Conservation (phyloP, 1,140 invertebrate genomes). For the Drosophila willistoni region DNA sequence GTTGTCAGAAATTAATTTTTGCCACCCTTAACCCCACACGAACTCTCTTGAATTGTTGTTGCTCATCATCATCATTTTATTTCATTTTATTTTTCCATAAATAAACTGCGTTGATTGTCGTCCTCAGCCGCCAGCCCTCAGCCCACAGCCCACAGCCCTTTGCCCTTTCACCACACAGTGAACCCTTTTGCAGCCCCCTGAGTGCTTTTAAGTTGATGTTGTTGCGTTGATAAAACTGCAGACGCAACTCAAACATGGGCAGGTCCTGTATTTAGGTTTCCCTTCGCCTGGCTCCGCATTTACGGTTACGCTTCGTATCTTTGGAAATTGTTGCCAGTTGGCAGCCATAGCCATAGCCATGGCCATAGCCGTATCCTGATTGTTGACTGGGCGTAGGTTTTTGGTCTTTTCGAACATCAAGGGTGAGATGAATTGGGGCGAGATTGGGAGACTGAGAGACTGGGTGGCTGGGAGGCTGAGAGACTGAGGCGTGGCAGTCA, state of each 20-base stretch:
- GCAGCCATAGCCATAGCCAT: background rate
- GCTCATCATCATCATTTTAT: slow-evolving; percentile 80
- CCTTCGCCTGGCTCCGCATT: slow-evolving; percentile 29
- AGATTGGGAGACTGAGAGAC: slow-evolving; percentile 2
- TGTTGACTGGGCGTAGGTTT: slow-evolving; percentile 53
- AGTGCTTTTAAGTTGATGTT: slow-evolving; percentile 80
- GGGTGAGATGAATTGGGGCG: slow-evolving; percentile 1
- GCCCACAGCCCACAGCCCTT: background rate
- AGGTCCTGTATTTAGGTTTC: slow-evolving; percentile 39
- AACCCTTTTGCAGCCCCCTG: slow-evolving; percentile 76
- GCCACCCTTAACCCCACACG: slow-evolving; percentile 68
- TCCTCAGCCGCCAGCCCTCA: slow-evolving; percentile 21
- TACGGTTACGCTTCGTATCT: slow-evolving; percentile 77
- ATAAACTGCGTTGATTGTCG: slow-evolving; percentile 81
- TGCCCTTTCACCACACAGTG: slow-evolving; percentile 13
- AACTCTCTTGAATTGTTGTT: slow-evolving; percentile 55
- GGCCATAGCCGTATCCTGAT: slow-evolving; percentile 34
- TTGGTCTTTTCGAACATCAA: background rate
- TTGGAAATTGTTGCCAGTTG: slow-evolving; percentile 74
- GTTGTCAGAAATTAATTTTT: slow-evolving; percentile 67
- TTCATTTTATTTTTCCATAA: slow-evolving; percentile 82
- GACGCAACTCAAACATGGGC: slow-evolving; percentile 72
- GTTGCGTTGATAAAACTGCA: slow-evolving; percentile 79
- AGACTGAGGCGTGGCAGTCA: slow-evolving; percentile 55
- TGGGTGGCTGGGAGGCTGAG: slow-evolving; percentile 18